Conservation (phyloP, 1,140 invertebrate species). For the Brachionus sp. region DNA sequence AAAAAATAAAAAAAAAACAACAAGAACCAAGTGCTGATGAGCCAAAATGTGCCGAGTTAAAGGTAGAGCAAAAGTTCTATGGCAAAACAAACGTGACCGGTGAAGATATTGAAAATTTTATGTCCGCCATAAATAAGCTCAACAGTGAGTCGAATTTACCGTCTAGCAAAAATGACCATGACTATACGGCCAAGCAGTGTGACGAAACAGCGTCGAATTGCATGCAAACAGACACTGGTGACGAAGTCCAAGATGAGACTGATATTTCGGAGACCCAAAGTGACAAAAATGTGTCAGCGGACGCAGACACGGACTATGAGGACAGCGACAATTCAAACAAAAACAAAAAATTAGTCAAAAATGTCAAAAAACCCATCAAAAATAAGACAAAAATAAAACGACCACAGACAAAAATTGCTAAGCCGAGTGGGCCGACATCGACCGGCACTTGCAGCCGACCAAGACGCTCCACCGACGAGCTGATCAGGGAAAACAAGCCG, state of each 20-base stretch:
- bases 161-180: constrained; percentile 53
- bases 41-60: constrained; percentile 51
- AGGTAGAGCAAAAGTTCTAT: not conserved
- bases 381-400: constrained; percentile 31
- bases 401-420: not conserved
- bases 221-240: constrained; percentile 53
- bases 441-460: not conserved
- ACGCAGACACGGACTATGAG: not conserved
- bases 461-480: constrained; percentile 22
- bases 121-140: constrained; percentile 48
- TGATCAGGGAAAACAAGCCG: not conserved
- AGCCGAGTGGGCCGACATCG: not conserved
- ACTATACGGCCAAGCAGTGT: constrained; percentile 76
- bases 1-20: constrained; percentile 64
- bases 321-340: not conserved
- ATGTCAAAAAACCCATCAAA: not conserved
- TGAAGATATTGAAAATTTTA: constrained; percentile 48
- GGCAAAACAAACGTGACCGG: constrained; percentile 50
- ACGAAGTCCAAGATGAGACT: not conserved
- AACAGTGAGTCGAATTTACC: constrained; percentile 6
- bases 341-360: constrained; percentile 32
- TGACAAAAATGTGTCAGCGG: not conserved
- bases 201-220: constrained; percentile 77
- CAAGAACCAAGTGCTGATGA: constrained; percentile 48
- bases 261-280: not conserved